A percentile compares a stretch with the other conserved stretches of the same genome.
phyloP scores from a whole-genome alignment of 1,140 invertebrate species.

The Bombus turneri region DNA sequence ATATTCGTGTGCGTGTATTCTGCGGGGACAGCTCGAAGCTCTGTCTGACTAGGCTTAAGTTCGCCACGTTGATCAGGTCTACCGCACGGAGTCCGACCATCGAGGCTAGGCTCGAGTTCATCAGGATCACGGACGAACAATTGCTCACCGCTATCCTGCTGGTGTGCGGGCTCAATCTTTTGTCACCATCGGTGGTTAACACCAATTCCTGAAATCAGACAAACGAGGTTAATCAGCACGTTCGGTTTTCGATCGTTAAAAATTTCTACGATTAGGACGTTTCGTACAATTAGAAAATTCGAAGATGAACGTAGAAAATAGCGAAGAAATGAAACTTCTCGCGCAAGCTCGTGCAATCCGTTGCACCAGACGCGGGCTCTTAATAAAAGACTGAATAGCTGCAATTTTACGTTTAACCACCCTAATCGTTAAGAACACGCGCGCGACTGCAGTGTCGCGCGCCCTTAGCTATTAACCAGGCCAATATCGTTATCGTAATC shows the following conservation, averaged over 20 bases:
- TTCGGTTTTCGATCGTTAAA: neutral
- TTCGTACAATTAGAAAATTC: neutral
- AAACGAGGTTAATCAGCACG: neutral
- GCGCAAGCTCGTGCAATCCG: neutral
- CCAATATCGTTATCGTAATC: constrained; percentile 68
- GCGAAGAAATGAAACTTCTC: neutral
- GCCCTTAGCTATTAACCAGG: constrained; percentile 50
- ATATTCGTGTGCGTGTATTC: constrained; percentile 71
- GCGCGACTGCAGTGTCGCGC: neutral
- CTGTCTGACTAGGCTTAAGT: constrained; percentile 79
- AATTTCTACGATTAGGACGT: neutral
- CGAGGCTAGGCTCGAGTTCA: constrained; percentile 80
- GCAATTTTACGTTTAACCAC: constrained; percentile 74
- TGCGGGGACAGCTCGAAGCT: constrained; percentile 76
- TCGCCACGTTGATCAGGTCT: constrained; percentile 80
- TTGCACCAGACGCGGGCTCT: neutral
- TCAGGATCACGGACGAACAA: constrained; percentile 82
- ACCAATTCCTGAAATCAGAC: constrained; percentile 82
- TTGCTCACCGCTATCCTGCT: constrained; percentile 82
- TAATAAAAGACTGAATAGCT: constrained; percentile 65
- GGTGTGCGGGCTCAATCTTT: constrained; percentile 81
- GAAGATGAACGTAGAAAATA: neutral
- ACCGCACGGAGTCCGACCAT: constrained; percentile 81
- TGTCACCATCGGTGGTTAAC: constrained; percentile 83
- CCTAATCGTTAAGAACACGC: constrained; percentile 67